A percentile compares a stretch with the other conserved stretches of the same genome.
Evolutionary conservation across 2,888 invertebrate species (phyloP).

Genomic region (Timema cristinae): DNA sequence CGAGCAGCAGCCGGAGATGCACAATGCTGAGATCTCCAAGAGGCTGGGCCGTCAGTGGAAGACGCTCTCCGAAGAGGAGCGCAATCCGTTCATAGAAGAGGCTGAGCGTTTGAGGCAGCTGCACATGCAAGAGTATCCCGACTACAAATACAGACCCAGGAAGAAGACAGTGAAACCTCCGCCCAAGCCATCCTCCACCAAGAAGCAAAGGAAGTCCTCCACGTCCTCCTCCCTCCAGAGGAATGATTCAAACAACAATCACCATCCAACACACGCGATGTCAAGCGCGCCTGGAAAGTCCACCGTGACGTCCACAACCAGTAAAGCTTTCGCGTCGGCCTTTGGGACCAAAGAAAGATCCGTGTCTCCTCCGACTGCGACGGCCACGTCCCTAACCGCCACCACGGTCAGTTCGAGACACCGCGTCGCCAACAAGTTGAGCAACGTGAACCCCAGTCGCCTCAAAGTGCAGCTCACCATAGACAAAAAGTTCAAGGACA

Average conservation of each 20-base stretch:
- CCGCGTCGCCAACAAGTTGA: conserved; percentile 28
- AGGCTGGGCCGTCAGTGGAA: conserved; percentile 87
- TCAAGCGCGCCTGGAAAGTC: conserved; percentile 8
- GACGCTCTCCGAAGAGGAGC: conserved; percentile 71
- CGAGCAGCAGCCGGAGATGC: conserved; percentile 93
- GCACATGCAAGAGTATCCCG: conserved; percentile 93
- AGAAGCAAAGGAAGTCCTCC: conserved; percentile 52
- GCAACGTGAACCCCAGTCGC: conserved; percentile 41
- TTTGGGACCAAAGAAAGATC: conserved; percentile 13
- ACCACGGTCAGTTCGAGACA: conserved; percentile 5
- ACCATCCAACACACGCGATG: conserved; percentile 12
- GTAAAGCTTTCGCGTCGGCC: conserved; percentile 8
- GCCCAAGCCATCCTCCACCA: conserved; percentile 43
- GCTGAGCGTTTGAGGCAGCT: conserved; percentile 86
- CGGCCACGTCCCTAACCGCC: conserved; percentile 21
- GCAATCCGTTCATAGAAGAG: conserved; percentile 86
- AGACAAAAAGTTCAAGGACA: conserved; percentile 50
- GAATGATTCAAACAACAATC: conserved; percentile 51
- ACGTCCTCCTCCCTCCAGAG: conserved; percentile 36
- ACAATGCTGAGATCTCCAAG: conserved; percentile 98
- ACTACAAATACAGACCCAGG: conserved; percentile 93
- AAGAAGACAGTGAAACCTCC: conserved; percentile 78
- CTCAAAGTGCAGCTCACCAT: conserved; percentile 56
- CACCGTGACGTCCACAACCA: background rate
- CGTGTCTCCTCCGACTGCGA: conserved; percentile 20